phyloP scores from a whole-genome alignment of 2,888 invertebrate species.

The Mimas tiliae region DNA sequence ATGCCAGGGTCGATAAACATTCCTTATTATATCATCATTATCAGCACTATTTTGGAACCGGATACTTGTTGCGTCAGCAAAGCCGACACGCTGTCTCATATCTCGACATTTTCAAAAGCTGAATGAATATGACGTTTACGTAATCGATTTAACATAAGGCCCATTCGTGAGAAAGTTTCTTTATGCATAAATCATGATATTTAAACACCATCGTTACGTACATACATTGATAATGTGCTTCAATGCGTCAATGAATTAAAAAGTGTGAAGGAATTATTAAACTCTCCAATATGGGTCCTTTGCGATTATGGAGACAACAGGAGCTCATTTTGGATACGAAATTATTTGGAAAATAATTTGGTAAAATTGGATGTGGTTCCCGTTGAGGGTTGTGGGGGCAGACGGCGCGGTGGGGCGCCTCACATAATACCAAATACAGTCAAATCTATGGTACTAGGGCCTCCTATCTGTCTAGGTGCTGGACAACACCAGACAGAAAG shows the following conservation, averaged over 20 bases:
- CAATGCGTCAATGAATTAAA: not conserved
- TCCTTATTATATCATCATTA: not conserved
- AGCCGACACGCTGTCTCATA: constrained; percentile 21
- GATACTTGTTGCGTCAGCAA: constrained; percentile 16
- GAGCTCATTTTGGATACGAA: not conserved
- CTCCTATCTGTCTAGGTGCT: too few relatives aligned
- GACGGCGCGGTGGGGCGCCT: too few relatives aligned
- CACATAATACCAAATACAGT: too few relatives aligned
- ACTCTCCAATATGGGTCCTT: not conserved
- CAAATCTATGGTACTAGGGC: too few relatives aligned
- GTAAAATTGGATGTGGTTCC: too few relatives aligned
- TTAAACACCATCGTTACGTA: constrained; percentile 28
- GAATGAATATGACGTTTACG: constrained; percentile 26
- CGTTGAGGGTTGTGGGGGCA: too few relatives aligned
- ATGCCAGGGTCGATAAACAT: constrained; percentile 5
- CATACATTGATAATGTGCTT: not conserved
- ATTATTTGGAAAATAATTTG: too few relatives aligned
- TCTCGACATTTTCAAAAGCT: constrained; percentile 25
- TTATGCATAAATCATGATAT: constrained; percentile 31
- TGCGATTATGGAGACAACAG: not conserved
- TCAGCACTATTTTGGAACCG: constrained; percentile 1
- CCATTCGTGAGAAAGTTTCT: constrained; percentile 28
- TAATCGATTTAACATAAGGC: constrained; percentile 24
- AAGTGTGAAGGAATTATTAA: too few relatives aligned
- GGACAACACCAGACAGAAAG: too few relatives aligned